Evolutionary conservation across 2,113 vertebrate genomes (phyloP), one percentile per base, ranked within the genome.

Genomic region (Falco punctatus): DNA sequence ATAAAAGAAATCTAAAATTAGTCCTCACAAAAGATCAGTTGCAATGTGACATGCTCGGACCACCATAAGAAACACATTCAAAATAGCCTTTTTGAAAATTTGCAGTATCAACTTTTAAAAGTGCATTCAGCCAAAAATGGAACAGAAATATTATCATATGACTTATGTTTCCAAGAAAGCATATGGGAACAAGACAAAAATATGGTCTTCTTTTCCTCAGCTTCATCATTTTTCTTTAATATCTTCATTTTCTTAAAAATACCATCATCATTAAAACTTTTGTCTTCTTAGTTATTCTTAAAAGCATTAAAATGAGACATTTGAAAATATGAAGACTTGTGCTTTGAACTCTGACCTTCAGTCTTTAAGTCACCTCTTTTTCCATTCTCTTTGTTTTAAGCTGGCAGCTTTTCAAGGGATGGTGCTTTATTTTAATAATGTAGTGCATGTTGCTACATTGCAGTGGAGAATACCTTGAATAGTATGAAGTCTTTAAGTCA

Each of bases 291-390:
- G 6, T 48, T 86, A 46, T 73, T 95, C 46, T 74, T 90, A 40
- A 38, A 91, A 73, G 0, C 32, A 51, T 14, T 64, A n/a, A 78
- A 66, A 3, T 0, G 0, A 4, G 18, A 35, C 9, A n/a, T 57
- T 40, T 64, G 32, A 59, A 88, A 92, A 70, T 20, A 72, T 3
- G n/a, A 35, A 57, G 11, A 48, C 59, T 58, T 70, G 54, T 75
- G 30, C 26, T 84, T 75, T 70, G 22, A 51, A 46, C 13, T 67
- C 15, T 42, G 52, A 33, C 14, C 15, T 79, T 81, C 44, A 44
- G 6, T 32, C 20, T 89, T 67, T 65, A 79, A 40, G 82, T 5
- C 16, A 66, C 33, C 2, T n/a, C 3, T 69, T 69, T 79, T 61
- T 42, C 10, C 13, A 21, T 19, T 4, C 4, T 40, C 67, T 79